These are phyloP conservation scores for Aculops lycopersici DNA, from an alignment of 1,140 invertebrate species.

Conservation along the genomic window DNA sequence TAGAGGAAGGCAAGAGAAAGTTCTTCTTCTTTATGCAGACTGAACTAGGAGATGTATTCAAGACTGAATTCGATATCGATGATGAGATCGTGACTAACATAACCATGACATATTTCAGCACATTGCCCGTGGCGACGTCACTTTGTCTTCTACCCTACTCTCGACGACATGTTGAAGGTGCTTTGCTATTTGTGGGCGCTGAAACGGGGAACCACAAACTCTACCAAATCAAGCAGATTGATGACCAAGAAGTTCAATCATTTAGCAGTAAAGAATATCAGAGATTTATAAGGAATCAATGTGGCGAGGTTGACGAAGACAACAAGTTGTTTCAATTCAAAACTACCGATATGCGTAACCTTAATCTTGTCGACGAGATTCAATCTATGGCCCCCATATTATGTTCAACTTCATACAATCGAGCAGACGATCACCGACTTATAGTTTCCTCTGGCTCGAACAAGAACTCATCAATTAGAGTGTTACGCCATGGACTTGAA, in stretches of 20 bases:
- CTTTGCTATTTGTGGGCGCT: conserved; percentile 87
- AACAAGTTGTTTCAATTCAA: conserved; percentile 84
- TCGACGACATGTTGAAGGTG: too few species aligned
- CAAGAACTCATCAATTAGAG: conserved; percentile 58
- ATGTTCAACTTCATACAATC: conserved; percentile 34
- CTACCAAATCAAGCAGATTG: conserved; percentile 93
- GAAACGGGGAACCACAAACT: conserved; percentile 98
- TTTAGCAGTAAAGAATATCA: conserved; percentile 97
- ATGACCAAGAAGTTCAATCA: conserved; percentile 96
- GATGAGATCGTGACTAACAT: conserved; percentile 97
- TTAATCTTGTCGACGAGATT: conserved; percentile 89
- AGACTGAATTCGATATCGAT: conserved; percentile 89
- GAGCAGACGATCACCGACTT: conserved; percentile 81
- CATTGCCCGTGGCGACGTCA: conserved; percentile 68
- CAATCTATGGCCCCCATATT: conserved; percentile 85
- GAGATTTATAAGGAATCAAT: conserved; percentile 1
- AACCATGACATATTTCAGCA: conserved; percentile 96
- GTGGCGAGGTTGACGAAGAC: background rate
- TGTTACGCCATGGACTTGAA: conserved; percentile 82
- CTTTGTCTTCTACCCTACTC: conserved; percentile 72
- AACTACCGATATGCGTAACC: conserved; percentile 51
- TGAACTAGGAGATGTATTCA: conserved; percentile 88
- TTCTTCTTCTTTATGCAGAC: conserved; percentile 62
- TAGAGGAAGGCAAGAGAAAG: conserved; percentile 97
- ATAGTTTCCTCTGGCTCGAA: conserved; percentile 83